Evolutionary conservation across 2,797 vertebrate species (phyloP).

Genomic region (Myoxocephalus aenaeus): DNA sequence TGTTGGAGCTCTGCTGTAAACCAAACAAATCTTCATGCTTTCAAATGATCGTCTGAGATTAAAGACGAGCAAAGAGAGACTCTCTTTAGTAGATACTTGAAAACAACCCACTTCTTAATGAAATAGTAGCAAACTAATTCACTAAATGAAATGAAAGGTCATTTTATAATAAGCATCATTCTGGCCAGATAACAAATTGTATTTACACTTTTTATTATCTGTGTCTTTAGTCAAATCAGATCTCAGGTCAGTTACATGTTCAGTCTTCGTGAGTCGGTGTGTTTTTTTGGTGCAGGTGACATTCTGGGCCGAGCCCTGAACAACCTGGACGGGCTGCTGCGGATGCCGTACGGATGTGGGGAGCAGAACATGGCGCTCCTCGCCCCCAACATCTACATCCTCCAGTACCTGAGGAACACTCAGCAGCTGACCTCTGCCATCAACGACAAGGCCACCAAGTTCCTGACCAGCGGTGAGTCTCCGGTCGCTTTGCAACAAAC

Average conservation of each 20-base stretch:
- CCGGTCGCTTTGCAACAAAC: no score
- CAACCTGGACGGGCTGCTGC: conserved; percentile 83
- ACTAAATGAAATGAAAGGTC: no score
- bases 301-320: conserved; percentile 84
- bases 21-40: neutral
- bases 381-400: conserved; percentile 85
- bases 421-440: conserved; percentile 79
- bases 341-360: conserved; percentile 87
- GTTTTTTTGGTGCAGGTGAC: conserved; percentile 79
- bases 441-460: conserved; percentile 67
- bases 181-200: neutral
- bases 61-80: neutral
- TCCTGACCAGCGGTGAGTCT: conserved; percentile 82
- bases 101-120: no score
- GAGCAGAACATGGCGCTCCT: conserved; percentile 88
- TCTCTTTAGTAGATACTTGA: neutral
- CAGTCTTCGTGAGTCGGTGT: neutral
- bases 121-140: neutral
- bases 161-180: neutral
- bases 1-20: neutral
- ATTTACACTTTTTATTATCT: neutral
- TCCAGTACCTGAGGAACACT: conserved; percentile 85
- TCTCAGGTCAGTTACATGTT: neutral
- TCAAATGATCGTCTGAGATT: neutral
- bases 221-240: neutral